Evolutionary conservation across 1,140 invertebrate genomes (phyloP).

Genomic region (Caenorhabditis inopinata): DNA sequence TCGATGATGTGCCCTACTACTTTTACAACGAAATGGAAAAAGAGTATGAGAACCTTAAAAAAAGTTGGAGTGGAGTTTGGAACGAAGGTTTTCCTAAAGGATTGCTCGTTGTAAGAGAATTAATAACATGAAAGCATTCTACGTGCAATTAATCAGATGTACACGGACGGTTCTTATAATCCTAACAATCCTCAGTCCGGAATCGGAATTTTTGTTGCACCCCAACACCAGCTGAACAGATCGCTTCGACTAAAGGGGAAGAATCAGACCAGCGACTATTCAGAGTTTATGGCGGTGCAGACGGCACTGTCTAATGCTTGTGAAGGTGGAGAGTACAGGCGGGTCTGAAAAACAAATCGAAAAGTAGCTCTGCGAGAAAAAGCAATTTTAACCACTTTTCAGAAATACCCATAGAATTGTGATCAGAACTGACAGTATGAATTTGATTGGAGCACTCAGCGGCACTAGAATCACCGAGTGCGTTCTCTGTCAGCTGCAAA

Average conservation of each 20-base stretch:
- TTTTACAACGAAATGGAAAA: not conserved
- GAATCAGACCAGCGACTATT: not conserved
- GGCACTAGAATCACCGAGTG: not conserved
- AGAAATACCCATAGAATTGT: conserved; percentile 5
- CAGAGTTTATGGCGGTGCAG: conserved; percentile 14
- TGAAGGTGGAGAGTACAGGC: not conserved
- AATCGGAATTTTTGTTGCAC: conserved; percentile 23
- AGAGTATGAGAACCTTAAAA: not conserved
- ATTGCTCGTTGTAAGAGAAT: not conserved
- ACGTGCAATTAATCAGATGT: not conserved
- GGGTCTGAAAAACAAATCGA: no score
- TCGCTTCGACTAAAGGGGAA: not conserved
- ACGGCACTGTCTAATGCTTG: not conserved
- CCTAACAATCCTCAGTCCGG: not conserved
- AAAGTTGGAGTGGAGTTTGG: not conserved
- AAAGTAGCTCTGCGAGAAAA: no score
- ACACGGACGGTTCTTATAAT: conserved; percentile 17
- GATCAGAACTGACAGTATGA: conserved; percentile 27
- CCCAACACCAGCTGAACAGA: conserved; percentile 18
- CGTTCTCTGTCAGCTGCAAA: no score
- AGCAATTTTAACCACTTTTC: no score
- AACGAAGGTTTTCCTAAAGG: conserved; percentile 18
- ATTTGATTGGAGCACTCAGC: not conserved
- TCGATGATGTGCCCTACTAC: not conserved
- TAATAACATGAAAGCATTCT: no score